Evolutionary conservation across 2,888 invertebrate species (phyloP).

Genomic region (Shargacucullia verbasci): DNA sequence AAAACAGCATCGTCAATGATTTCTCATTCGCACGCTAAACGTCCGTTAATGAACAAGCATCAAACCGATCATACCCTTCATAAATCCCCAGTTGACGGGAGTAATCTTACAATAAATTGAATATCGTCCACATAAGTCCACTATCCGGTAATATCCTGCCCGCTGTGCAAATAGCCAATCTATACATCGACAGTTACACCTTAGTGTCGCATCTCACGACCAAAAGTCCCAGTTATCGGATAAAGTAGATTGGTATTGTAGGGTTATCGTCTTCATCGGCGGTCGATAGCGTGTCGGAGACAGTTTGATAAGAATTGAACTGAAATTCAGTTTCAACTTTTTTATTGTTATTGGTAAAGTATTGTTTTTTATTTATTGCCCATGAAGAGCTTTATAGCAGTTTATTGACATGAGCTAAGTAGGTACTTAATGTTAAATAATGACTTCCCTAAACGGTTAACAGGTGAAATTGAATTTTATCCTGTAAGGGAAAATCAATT

Average conservation of each 20-base stretch:
- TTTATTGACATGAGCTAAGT: no score
- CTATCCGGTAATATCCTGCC: constrained; percentile 61
- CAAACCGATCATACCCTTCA: constrained; percentile 52
- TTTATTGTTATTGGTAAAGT: neutral
- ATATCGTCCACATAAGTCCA: constrained; percentile 58
- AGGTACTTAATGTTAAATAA: no score
- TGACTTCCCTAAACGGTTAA: no score
- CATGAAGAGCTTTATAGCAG: no score
- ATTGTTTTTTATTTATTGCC: no score
- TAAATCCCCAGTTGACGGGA: constrained; percentile 57
- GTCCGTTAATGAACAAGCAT: constrained; percentile 44
- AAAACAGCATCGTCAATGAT: neutral
- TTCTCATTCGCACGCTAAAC: constrained; percentile 19
- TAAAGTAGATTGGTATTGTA: constrained; percentile 49
- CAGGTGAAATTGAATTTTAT: constrained; percentile 7
- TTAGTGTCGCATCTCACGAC: constrained; percentile 23
- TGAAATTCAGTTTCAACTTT: constrained; percentile 14
- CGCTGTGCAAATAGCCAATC: constrained; percentile 70
- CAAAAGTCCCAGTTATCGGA: constrained; percentile 35
- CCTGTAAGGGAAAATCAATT: constrained; percentile 5
- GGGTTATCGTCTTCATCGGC: constrained; percentile 42
- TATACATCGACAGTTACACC: constrained; percentile 55
- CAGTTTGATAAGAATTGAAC: constrained; percentile 38
- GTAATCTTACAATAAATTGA: constrained; percentile 68
- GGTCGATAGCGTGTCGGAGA: constrained; percentile 36